phyloP scores from a whole-genome alignment of 2,113 vertebrate species.

The Crotalus horridus region DNA sequence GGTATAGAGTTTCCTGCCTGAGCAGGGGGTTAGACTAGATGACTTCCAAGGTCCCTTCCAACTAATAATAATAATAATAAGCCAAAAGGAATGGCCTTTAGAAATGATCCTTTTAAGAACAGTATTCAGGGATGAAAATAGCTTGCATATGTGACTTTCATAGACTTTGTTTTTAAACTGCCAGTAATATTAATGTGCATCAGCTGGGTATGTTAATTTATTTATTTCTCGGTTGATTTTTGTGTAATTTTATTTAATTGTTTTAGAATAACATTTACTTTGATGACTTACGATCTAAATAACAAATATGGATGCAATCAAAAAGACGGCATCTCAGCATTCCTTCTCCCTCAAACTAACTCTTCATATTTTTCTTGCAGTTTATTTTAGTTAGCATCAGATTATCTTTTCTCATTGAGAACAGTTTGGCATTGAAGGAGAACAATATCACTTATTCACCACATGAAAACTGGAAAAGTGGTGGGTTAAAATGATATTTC shows the following conservation, averaged over 20 bases:
- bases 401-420: background rate
- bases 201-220: background rate
- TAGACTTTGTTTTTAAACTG: background rate
- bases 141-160: background rate
- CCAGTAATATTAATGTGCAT: background rate
- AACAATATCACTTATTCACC: background rate
- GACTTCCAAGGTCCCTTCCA: too few species aligned
- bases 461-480: background rate
- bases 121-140: background rate
- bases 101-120: background rate
- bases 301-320: background rate
- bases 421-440: background rate
- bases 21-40: too few species aligned
- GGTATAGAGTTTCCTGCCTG: too few species aligned
- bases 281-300: background rate
- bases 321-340: background rate
- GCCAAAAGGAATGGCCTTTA: background rate
- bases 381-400: background rate
- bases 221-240: background rate
- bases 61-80: too few species aligned
- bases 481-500: constrained; percentile 12
- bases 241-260: background rate
- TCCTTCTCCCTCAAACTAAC: background rate
- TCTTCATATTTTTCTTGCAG: background rate
- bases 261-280: background rate